These are phyloP conservation scores for Phataginus tricuspis DNA, from an alignment of 2,797 vertebrate species.

Conservation along the genomic window DNA sequence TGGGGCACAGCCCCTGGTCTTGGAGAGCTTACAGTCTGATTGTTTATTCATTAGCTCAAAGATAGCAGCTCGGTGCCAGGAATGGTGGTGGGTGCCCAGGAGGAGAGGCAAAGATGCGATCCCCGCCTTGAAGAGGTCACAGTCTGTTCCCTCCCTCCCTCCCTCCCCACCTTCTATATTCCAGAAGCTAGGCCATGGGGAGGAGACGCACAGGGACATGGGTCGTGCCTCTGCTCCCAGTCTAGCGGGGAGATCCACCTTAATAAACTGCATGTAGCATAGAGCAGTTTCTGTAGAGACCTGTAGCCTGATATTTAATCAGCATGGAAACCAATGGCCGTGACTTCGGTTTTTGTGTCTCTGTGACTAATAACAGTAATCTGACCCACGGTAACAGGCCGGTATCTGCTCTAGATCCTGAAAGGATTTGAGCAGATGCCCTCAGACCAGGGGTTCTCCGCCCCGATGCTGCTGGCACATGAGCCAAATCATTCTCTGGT, in stretches of 20 bases:
- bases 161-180: not conserved
- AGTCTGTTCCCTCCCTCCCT: too few species aligned
- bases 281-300: not conserved
- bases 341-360: not conserved
- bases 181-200: not conserved
- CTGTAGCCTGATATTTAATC: not conserved
- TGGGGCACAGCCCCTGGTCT: not conserved
- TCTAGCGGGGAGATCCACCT: not conserved
- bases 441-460: not conserved
- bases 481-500: accelerated
- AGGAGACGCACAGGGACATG: accelerated
- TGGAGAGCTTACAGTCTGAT: not conserved
- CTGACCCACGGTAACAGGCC: not conserved
- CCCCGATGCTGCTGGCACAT: accelerated
- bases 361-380: not conserved
- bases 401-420: not conserved
- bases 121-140: not conserved
- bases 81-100: not conserved
- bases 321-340: not conserved
- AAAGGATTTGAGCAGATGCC: not conserved
- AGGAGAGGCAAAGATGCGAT: accelerated
- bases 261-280: too few species aligned
- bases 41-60: not conserved
- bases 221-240: not conserved
- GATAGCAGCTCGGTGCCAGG: not conserved